Evolutionary conservation across 2,113 vertebrate species (phyloP).

Genomic region (Hemiprocne comata): DNA sequence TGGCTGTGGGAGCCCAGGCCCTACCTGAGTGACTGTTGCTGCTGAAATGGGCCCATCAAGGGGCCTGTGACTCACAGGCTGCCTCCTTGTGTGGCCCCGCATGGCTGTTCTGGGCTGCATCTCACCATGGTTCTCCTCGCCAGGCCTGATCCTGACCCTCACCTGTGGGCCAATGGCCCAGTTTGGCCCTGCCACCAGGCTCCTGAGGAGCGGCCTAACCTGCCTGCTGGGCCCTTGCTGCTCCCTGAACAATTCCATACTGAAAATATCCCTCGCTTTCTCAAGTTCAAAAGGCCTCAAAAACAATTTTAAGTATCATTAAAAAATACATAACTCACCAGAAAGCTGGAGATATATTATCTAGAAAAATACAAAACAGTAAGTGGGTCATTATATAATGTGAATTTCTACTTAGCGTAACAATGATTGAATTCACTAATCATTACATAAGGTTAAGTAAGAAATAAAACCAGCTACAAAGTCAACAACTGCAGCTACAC

Average conservation of each 20-base stretch:
- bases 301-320: neutral
- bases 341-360: neutral
- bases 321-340: neutral
- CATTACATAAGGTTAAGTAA: neutral
- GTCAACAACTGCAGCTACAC: neutral
- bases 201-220: fast-evolving
- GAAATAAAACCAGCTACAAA: neutral
- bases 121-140: neutral
- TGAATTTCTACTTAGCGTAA: neutral
- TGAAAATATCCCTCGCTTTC: fast-evolving
- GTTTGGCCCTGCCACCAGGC: fast-evolving
- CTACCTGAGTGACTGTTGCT: fast-evolving
- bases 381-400: neutral
- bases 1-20: neutral
- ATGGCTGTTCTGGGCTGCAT: too few relatives aligned
- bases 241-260: neutral
- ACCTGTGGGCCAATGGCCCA: neutral
- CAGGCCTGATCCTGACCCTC: neutral
- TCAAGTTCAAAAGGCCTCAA: neutral
- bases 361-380: neutral
- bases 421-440: neutral
- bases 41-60: too few relatives aligned
- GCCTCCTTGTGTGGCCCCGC: neutral
- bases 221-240: too few relatives aligned
- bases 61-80: too few relatives aligned